Evolutionary conservation across 1,140 invertebrate species (phyloP).

Genomic region (Augochlora pura): DNA sequence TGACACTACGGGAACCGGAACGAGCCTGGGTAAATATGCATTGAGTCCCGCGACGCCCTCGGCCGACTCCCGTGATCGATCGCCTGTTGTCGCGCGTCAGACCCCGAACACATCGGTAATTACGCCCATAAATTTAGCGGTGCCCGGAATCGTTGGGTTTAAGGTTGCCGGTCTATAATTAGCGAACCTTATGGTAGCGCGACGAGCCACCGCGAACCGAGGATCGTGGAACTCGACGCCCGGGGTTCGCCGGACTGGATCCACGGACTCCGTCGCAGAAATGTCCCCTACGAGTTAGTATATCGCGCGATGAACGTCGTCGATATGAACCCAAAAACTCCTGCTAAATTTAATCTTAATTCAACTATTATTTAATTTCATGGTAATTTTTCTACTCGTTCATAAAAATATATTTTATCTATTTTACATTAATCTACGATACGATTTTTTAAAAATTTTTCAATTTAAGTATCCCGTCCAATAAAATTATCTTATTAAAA

Average conservation of each 20-base stretch:
- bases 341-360: too few relatives aligned
- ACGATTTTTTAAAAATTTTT: too few relatives aligned
- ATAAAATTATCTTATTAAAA: too few relatives aligned
- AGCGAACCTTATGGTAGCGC: background rate
- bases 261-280: background rate
- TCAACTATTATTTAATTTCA: too few relatives aligned
- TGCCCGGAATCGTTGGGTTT: background rate
- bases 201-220: background rate
- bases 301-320: too few relatives aligned
- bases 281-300: too few relatives aligned
- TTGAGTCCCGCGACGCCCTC: constrained; percentile 28
- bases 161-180: constrained; percentile 45
- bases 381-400: too few relatives aligned
- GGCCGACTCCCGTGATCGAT: constrained; percentile 45
- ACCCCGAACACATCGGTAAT: constrained; percentile 46
- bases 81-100: constrained; percentile 21
- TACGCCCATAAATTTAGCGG: constrained; percentile 52
- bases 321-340: too few relatives aligned
- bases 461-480: too few relatives aligned
- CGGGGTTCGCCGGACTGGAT: background rate
- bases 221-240: background rate
- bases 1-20: background rate
- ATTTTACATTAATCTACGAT: too few relatives aligned
- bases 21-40: constrained; percentile 43
- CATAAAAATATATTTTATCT: too few relatives aligned